Base-by-base conservation (phyloP, 2,797 vertebrate genomes). In the Pantherophis alleghaniensis region DNA sequence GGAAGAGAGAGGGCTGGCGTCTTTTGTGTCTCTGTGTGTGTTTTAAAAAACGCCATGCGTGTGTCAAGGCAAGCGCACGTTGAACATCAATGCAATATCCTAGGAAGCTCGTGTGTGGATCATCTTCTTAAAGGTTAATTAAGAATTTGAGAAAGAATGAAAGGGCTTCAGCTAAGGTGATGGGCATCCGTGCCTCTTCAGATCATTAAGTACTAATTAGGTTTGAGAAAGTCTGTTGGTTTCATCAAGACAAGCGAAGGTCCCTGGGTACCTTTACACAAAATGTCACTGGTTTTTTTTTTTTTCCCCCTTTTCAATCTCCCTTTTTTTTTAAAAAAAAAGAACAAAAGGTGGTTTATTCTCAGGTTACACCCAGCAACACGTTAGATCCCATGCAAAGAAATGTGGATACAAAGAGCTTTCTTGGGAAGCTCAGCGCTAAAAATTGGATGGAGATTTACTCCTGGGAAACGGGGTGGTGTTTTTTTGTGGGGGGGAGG, bases 191-290 rank as follows among this genome's bases (percentile, higher is more conserved):
- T 94, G 95, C 97, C 97, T 98, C 98, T 97, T 96, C 98, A 98
- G 98, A 98, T 98, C 98, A 98, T 98, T 98, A 98, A 98, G 98
- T 98, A 98, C 98, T 98, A 98, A 98, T 98, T 98, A 98, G 97
- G 97, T 98, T 97, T 98, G 96, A 97, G 98, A 79, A 98, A 98
- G 97, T 97, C 97, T 98, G 97, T 98, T 97, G 97, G 97, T 97
- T 97, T 97, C 95, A 94, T 97, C 96, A 96, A 97, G 97, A 95
- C 97, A 96, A 97, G 96, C 95, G 93, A 97, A 96, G 95, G 97
- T 97, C 97, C 97, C 95, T 93, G 16, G 97, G 74, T 94, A 96
- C 96, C 96, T 96, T 97, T 95, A 96, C 97, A 66, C 95, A 95
- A 98, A 98, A 98, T 97, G 97, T 97, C 97, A 96, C 97, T 95